Base-by-base conservation (phyloP, 1,140 invertebrate species). In the Drosophila triauraria region DNA sequence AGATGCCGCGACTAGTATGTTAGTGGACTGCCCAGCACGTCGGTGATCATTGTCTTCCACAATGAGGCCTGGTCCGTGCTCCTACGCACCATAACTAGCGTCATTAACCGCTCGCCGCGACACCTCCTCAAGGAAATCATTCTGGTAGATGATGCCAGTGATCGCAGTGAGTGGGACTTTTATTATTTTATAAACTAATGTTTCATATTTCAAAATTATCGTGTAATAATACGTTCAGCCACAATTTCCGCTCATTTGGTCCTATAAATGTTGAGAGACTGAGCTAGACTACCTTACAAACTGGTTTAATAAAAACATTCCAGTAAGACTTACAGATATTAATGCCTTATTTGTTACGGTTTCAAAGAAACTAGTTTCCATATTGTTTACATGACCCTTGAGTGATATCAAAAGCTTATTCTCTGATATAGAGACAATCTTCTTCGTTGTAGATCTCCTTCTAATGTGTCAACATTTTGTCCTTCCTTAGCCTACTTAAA, bases 51-150 rank as follows among this genome's bases (percentile, higher is more conserved):
- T 74, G 97, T 98, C 1, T 98, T 98, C 91, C 97, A 98, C 91
- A 98, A 98, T 93, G 98, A 98, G 93, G 97, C 98, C 8, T 98
- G 97, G 96, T 98, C 97, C 0, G 98, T 97, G 8, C 93, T 98
- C 2, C 93, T 98, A 74, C 93, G 98, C 67, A 98, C 97, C 27
- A 95, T 98, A 9, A 96, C 97, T 93, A 97, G 96, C 77, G 96
- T 97, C 12, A 92, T 94, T 32, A 95, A 97, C 84, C 94, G 97
- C 82, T 98, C 98, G 3, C 98, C 98, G 1, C 92, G 91, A 23
- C 69, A 95, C 71, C 93, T 99, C 25, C 92, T 99, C 1, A 93
- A 95, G 80, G 98, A 99, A 94, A 98, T 99, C 63, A 96, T 99
- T 81, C 94, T 99, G 48, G 97, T 99, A 1, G 98, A 99, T 93